Evolutionary conservation across 2,888 invertebrate genomes (phyloP), one percentile per base, ranked within the genome.

Genomic region (Pachliopta kotzebuea): DNA sequence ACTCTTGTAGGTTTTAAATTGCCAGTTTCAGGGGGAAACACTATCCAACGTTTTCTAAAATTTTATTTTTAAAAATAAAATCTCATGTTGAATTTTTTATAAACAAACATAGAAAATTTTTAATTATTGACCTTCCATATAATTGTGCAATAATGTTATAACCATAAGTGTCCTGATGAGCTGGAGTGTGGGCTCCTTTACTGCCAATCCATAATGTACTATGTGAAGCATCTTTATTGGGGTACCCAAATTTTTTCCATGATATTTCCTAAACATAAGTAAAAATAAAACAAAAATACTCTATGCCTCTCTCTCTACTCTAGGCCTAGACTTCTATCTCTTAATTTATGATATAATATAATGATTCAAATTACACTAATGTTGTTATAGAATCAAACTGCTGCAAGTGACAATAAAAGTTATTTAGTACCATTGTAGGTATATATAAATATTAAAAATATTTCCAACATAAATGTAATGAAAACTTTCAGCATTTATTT

Each of bases 91-190:
- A 17, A n/a, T 20, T 20, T 20, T 20, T 17, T 9, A 50, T 18
- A 50, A 4, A 50, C 7, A 50, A 21, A 50, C 4, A n/a, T 9
- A 20, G 20, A 50, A 20, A 50, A 9, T 20, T 50, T 20, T 31
- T 1, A 31, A 31, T 9, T 31, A 31, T 11, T 76, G 69, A 97
- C 98, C 93, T 95, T 78, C 98, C 98, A 88, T 94, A 93, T 60
- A 98, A 87, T 88, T 99, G 99, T 60, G 96, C 95, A 14, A 99
- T 95, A 75, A 99, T 93, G 88, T 99, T 99, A 73, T 95, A 96
- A 0, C 98, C 98, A 85, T 98, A 99, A 0, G 97, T 96, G 81
- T 99, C 99, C 79, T 95, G 95, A 84, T 99, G 99, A 68, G 98
- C 97, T 2, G 98, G 97, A 0, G 99, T 99, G 80, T 98, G 97